Percentiles rank a stretch among this genome's conserved stretches.
These are phyloP conservation scores for Hydropsyche tenuis DNA, from an alignment of 1,140 invertebrate species.

Conservation along the genomic window DNA sequence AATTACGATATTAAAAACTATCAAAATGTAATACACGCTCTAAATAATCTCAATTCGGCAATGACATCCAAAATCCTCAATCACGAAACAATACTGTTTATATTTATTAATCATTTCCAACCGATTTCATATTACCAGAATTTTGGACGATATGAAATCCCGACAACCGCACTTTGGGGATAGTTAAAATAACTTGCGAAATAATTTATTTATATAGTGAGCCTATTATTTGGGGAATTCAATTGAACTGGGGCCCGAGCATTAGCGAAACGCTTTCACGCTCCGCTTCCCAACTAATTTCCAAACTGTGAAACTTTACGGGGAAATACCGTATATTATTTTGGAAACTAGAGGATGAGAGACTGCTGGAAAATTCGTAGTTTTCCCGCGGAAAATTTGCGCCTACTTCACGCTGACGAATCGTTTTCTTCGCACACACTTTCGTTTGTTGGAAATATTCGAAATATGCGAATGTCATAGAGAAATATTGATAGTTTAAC, in stretches of 20 bases:
- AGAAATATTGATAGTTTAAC: too few species aligned
- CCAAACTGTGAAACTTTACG: slow-evolving; percentile 37
- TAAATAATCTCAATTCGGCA: too few species aligned
- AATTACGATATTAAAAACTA: too few species aligned
- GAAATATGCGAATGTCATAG: too few species aligned
- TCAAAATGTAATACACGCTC: too few species aligned
- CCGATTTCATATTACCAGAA: background rate
- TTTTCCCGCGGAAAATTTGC: background rate
- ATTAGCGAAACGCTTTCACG: slow-evolving; percentile 37
- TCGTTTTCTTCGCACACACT: too few species aligned
- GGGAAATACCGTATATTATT: slow-evolving; percentile 42
- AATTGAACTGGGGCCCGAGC: slow-evolving; percentile 32
- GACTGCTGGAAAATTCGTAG: slow-evolving; percentile 6
- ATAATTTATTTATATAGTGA: slow-evolving; percentile 37
- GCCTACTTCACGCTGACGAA: too few species aligned
- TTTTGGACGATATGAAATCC: background rate
- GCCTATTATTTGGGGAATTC: slow-evolving; percentile 39
- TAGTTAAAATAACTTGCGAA: slow-evolving; percentile 39
- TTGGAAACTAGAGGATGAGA: slow-evolving; percentile 15
- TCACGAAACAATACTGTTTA: too few species aligned
- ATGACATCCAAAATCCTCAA: too few species aligned
- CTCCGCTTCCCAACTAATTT: slow-evolving; percentile 39
- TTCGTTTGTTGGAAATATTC: too few species aligned
- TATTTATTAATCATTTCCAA: background rate
- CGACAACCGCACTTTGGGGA: slow-evolving; percentile 1